phyloP scores from a whole-genome alignment of 2,888 invertebrate genomes.

The Linyphia triangularis region DNA sequence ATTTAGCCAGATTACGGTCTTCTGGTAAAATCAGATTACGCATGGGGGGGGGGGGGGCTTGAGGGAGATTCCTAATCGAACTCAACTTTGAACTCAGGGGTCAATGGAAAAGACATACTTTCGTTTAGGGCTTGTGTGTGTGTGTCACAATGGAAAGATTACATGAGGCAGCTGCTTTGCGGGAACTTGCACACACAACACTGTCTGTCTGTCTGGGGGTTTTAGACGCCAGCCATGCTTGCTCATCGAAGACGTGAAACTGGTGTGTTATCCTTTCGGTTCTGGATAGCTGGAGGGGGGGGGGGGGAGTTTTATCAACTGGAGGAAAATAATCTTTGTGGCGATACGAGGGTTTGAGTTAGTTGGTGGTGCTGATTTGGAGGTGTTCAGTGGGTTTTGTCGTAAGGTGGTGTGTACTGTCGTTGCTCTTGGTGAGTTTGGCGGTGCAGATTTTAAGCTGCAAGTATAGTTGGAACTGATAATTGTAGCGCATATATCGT shows the following conservation, averaged over 20 bases:
- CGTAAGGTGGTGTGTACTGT: no score
- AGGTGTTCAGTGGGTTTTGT: no score
- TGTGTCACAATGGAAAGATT: neutral
- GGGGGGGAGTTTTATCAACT: neutral
- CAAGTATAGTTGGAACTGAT: no score
- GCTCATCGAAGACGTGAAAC: neutral
- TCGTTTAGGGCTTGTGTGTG: neutral
- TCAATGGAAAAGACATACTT: no score
- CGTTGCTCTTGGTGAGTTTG: no score
- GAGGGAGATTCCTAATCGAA: neutral
- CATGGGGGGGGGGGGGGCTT: no score
- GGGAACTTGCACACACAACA: neutral
- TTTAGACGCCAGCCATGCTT: slow-evolving; percentile 16
- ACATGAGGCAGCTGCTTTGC: slow-evolving; percentile 18
- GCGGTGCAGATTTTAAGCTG: no score
- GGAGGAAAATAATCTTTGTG: neutral
- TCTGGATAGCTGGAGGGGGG: neutral
- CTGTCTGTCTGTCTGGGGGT: neutral
- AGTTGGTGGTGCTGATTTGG: neutral
- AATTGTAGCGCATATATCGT: no score
- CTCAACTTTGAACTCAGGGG: slow-evolving; percentile 25
- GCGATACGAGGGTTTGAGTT: neutral
- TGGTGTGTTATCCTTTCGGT: neutral
- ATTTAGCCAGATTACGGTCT: neutral
- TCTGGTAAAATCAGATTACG: neutral